Evolutionary conservation across 2,113 vertebrate genomes (phyloP).

Genomic region (Pygoscelis adeliae): DNA sequence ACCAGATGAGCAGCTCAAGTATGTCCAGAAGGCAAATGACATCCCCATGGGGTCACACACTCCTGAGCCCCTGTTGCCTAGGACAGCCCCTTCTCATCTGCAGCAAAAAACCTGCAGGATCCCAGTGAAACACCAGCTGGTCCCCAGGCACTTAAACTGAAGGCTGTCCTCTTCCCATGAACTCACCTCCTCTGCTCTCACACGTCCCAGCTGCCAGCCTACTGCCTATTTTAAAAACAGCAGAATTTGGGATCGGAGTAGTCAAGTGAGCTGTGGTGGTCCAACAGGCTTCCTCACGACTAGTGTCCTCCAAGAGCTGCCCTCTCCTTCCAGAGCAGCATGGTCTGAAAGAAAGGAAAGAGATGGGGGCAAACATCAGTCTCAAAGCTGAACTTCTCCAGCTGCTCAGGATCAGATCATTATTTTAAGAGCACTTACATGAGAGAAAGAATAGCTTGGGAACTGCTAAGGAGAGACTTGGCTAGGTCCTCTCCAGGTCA

Average conservation of each 20-base stretch:
- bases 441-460: background rate
- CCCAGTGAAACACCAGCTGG: background rate
- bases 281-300: background rate
- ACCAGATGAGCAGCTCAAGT: background rate
- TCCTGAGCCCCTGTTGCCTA: background rate
- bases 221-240: background rate
- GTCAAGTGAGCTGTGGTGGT: background rate
- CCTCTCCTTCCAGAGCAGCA: background rate
- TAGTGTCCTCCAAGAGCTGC: background rate
- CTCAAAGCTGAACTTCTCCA: background rate
- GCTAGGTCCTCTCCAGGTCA: background rate
- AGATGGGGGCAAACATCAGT: background rate
- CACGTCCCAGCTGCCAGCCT: background rate
- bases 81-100: background rate
- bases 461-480: background rate
- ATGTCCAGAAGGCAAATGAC: background rate
- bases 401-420: background rate
- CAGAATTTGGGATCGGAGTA: background rate
- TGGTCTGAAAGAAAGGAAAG: background rate
- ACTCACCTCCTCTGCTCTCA: background rate
- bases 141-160: background rate
- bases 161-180: background rate
- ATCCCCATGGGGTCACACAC: background rate
- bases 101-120: background rate
- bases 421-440: conserved; percentile 1